phyloP scores from a whole-genome alignment of 2,888 invertebrate species.

The Pammene aurita region DNA sequence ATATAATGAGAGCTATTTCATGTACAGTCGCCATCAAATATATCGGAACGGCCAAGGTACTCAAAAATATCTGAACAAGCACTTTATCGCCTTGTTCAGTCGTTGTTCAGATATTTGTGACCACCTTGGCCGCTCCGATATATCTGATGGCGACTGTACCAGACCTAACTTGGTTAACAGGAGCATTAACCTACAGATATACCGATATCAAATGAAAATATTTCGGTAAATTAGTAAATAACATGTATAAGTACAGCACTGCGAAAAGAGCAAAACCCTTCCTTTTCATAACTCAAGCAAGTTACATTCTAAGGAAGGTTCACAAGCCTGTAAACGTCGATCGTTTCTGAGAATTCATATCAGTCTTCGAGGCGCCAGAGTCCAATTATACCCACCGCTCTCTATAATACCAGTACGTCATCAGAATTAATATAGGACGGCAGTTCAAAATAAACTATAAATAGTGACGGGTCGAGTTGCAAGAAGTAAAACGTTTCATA shows the following conservation, averaged over 20 bases:
- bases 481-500: constrained; percentile 1
- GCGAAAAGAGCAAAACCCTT: background rate
- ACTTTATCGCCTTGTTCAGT: too few species aligned
- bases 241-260: background rate
- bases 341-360: constrained; percentile 30
- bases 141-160: too few species aligned
- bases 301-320: constrained; percentile 6
- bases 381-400: constrained; percentile 24
- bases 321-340: constrained; percentile 28
- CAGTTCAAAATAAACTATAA: background rate
- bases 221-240: background rate
- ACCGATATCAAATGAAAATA: too few species aligned
- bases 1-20: too few species aligned
- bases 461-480: background rate
- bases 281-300: background rate
- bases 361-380: constrained; percentile 31
- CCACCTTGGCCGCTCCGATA: too few species aligned
- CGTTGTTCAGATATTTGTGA: too few species aligned
- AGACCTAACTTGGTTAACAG: too few species aligned
- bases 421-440: constrained; percentile 13
- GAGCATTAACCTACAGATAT: too few species aligned
- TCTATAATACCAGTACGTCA: constrained; percentile 8
- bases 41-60: too few species aligned
- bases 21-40: too few species aligned
- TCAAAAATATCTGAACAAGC: too few species aligned